These are phyloP conservation scores for Euphydryas editha DNA, from an alignment of 2,888 invertebrate species.

Conservation along the genomic window DNA sequence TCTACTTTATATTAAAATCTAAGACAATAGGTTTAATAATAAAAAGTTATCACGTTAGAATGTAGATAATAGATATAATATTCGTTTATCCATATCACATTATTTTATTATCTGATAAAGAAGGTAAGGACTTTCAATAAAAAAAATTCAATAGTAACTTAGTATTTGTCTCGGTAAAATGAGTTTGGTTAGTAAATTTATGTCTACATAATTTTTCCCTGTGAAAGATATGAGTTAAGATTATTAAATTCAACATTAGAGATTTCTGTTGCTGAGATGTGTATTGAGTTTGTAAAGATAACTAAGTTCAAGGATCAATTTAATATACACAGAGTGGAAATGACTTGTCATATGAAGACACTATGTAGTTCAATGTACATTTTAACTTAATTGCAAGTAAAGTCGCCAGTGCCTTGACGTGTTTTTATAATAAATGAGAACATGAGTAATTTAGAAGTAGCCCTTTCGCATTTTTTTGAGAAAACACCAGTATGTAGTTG, in stretches of 20 bases:
- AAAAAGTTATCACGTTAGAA: background rate
- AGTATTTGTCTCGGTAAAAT: constrained; percentile 23
- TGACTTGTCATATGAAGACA: background rate
- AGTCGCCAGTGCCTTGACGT: constrained; percentile 14
- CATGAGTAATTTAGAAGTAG: constrained; percentile 38
- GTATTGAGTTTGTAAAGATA: constrained; percentile 14
- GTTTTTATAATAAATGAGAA: constrained; percentile 14
- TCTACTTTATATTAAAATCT: background rate
- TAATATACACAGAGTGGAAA: background rate
- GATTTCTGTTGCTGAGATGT: background rate
- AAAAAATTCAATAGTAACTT: constrained; percentile 9
- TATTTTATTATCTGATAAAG: constrained; percentile 29
- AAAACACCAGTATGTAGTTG: constrained; percentile 29
- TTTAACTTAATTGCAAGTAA: background rate
- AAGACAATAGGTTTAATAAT: background rate
- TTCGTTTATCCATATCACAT: constrained; percentile 17
- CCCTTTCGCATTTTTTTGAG: constrained; percentile 22
- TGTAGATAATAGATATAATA: background rate
- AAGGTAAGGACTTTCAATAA: constrained; percentile 7
- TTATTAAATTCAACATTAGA: too few relatives aligned
- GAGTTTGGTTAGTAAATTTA: constrained; percentile 33
- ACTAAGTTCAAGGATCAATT: constrained; percentile 22
- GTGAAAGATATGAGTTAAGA: background rate
- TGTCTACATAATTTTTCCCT: background rate
- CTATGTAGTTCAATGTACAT: background rate